Evolutionary conservation across 2,888 invertebrate genomes (phyloP), one percentile per base, ranked within the genome.

Genomic region (Ctenicera cuprea): DNA sequence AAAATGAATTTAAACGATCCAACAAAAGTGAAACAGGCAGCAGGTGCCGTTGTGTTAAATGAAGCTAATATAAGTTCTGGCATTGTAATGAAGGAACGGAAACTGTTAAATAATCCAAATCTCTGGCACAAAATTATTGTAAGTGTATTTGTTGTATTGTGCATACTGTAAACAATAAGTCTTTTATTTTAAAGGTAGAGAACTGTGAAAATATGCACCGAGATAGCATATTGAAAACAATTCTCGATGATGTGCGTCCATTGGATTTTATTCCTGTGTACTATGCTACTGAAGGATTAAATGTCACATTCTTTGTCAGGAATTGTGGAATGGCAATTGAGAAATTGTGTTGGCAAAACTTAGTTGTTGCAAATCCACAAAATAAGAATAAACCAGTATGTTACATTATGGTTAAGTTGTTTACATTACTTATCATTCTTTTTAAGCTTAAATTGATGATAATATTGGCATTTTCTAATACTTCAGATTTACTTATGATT

Each of bases 311-410:
- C 76, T 79, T 90, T 43, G 87, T 88, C 7, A 83, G 86, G 71
- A 89, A 89, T 79, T 89, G 89, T 78, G 87, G 87, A 9, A 76
- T 84, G 1, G 89, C 89, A 0, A 82, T 90, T n/a, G 86, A 88
- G 62, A 87, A 86, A 79, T 78, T 90, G 0, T 89, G 89, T 67
- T 84, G 84, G 37, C 84, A 86, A 33, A 88, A 88, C 78, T 83
- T 90, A 43, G 85, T 87, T 37, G 79, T 87, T 48, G 80, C 81
- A 22, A 81, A 83, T 79, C 82, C 83, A 38, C 72, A 75, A 22
- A 80, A 82, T 73, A 54, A 73, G 45, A 67, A 62, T 22, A 76
- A 73, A 71, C 81, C 83, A n/a, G 83, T 85, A 80, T 78, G 77
- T 33, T n/a, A n/a, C n/a, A n/a, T n/a, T n/a, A n/a, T n/a, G n/a